A percentile compares a stretch with the other conserved stretches of the same genome.
Evolutionary conservation across 1,140 invertebrate genomes (phyloP).

Genomic region (Panonychus citri): DNA sequence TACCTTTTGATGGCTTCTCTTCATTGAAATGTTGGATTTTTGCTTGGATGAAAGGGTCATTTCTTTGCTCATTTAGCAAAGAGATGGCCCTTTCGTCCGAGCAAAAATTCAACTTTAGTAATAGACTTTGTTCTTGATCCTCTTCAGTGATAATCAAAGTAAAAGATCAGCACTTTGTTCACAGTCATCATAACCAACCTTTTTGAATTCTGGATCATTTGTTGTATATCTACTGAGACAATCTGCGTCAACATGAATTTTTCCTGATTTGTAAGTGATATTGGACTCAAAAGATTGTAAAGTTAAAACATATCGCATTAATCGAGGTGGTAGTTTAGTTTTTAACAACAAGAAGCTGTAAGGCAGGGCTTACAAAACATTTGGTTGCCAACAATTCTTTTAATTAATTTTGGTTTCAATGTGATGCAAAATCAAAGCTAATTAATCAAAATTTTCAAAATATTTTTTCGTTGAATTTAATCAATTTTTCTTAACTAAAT

Average conservation of each 20-base stretch:
- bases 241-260: background rate
- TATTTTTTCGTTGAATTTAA: too few relatives aligned
- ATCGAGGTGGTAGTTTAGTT: background rate
- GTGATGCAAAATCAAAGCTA: too few relatives aligned
- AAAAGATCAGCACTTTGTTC: background rate
- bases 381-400: too few relatives aligned
- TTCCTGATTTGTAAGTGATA: background rate
- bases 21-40: background rate
- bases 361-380: too few relatives aligned
- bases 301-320: background rate
- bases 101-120: too few relatives aligned
- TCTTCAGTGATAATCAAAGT: background rate
- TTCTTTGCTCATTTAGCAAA: background rate
- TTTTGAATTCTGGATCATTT: background rate
- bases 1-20: background rate
- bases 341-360: background rate
- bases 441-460: too few relatives aligned
- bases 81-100: background rate
- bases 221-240: background rate
- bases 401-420: too few relatives aligned
- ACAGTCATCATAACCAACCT: background rate
- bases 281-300: background rate
- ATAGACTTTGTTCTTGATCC: too few relatives aligned
- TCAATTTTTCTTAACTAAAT: too few relatives aligned
- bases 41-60: background rate